These are phyloP conservation scores for Triops cancriformis DNA, from an alignment of 1,140 invertebrate species.

Conservation along the genomic window DNA sequence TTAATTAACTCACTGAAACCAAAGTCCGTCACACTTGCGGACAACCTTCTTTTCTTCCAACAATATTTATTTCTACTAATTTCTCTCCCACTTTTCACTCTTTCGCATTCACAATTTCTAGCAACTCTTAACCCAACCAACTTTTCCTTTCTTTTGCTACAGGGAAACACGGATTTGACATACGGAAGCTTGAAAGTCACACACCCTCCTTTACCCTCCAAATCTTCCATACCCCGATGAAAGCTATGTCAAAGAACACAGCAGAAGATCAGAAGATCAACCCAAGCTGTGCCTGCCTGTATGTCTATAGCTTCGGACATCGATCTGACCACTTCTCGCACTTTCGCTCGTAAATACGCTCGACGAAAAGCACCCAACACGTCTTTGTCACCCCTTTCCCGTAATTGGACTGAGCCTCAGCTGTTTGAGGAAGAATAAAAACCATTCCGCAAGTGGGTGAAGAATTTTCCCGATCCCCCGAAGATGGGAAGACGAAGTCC, in stretches of 20 bases:
- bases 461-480: neutral
- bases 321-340: neutral
- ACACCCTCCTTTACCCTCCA: neutral
- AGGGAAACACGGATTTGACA: conserved; percentile 13
- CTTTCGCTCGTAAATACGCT: neutral
- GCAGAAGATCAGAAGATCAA: neutral
- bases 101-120: too few relatives aligned
- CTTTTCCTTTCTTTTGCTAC: neutral
- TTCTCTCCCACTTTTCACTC: too few relatives aligned
- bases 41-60: too few relatives aligned
- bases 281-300: neutral
- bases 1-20: too few relatives aligned
- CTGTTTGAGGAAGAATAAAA: neutral
- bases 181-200: neutral
- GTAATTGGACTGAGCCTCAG: conserved; percentile 8
- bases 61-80: too few relatives aligned
- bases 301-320: neutral
- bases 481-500: too few relatives aligned
- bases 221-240: neutral
- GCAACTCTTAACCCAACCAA: neutral
- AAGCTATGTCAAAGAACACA: neutral
- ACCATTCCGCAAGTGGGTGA: neutral
- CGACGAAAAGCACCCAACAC: neutral
- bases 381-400: neutral
- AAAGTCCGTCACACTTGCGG: too few relatives aligned